These are phyloP conservation scores for Diceros bicornis DNA, from an alignment of 2,797 vertebrate genomes.

Conservation along the genomic window DNA sequence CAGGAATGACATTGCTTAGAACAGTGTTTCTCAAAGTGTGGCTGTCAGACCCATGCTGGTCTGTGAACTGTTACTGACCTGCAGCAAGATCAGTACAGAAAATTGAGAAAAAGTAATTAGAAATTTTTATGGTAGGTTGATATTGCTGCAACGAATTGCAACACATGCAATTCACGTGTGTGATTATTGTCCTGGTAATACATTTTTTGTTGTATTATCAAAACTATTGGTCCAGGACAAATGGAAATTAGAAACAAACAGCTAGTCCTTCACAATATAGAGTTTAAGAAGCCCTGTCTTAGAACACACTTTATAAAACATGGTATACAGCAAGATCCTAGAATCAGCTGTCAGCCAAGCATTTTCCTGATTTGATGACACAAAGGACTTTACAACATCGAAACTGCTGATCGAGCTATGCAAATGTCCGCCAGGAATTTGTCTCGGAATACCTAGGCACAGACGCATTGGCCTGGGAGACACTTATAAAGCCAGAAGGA, in stretches of 20 bases:
- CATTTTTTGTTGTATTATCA: not conserved
- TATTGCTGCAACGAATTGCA: not conserved
- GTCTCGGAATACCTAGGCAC: not conserved
- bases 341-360: not conserved
- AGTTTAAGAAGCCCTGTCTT: not conserved
- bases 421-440: conserved; percentile 24
- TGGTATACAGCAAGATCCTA: not conserved
- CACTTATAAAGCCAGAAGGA: not conserved
- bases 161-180: not conserved
- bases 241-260: not conserved
- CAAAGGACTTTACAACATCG: conserved; percentile 2
- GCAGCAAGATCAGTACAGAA: not conserved
- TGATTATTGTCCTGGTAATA: not conserved
- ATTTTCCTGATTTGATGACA: conserved; percentile 32
- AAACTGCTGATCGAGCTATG: not conserved
- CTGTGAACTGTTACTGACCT: not conserved
- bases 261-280: not conserved
- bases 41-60: not conserved
- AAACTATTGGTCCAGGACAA: not conserved
- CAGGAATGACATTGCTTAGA: not conserved
- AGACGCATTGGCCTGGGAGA: not conserved
- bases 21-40: not conserved
- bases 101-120: not conserved
- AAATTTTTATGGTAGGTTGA: not conserved
- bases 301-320: not conserved